Evolutionary conservation across 1,140 invertebrate species (phyloP), one percentile per base, ranked within the genome.

Genomic region (Calosoma granatense): DNA sequence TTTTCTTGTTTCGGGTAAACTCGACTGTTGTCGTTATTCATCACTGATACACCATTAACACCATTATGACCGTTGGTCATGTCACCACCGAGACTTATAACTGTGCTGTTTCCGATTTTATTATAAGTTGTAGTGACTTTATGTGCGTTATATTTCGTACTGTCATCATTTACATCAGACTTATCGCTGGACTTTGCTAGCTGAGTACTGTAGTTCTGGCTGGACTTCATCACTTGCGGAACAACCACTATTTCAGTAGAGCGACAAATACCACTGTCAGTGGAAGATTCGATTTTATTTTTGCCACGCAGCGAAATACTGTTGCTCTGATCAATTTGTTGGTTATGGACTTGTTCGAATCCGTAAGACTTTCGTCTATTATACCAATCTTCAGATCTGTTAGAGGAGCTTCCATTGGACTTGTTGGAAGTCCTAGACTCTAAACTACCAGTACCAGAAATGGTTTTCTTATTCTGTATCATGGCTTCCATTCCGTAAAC

Each of bases 301-400:
- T 73, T 77, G 55, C 64, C 72, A 41, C 64, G 67, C 23, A 63
- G 56, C 39, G 70, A 72, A 36, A 71, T 66, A 14, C 70, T 67
- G 60, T 64, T 72, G 58, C 71, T 68, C 17, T 72, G 65, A 52
- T 73, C 62, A 56, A 57, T 57, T 67, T 71, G 58, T 60, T 74
- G 66, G 26, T 69, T 72, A 6, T 74, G 73, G 60, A 85, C 81
- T 60, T 83, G 80, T 70, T 87, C 84, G 61, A 87, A 87, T 54
- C 84, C 84, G 63, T 86, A 87, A 2, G 84, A 86, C 69, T 86
- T 86, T 59, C 84, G 72, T 60, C 84, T 72, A 60, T 79, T 76
- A 63, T 82, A 82, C 84, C 84, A 86, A 58, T 85, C 83, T 56
- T 81, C 79, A 19, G 66, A 67, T 52, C 68, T 63, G 41, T 60